Base-by-base conservation (phyloP, 2,888 invertebrate species). In the Tiliacea aurago region DNA sequence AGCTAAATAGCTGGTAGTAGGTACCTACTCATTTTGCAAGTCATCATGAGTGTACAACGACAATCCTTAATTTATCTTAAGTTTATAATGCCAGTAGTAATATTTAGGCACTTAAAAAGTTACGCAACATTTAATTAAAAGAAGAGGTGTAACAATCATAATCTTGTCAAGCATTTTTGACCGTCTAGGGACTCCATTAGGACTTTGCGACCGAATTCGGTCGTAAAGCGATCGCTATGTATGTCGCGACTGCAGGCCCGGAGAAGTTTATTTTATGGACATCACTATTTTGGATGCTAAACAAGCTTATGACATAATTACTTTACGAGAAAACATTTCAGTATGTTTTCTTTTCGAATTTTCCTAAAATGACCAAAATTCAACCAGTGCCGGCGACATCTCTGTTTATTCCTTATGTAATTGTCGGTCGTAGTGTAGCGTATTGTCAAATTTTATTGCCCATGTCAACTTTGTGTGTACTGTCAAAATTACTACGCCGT, bases 361-460 rank as follows among this genome's bases (percentile, higher is more conserved):
- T 74, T 55, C 0, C 0, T 13, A 43, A 71, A 73, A 63, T 6
- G 10, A n/a, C 67, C 47, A 4, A 56, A n/a, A 18, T 66, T 20
- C 1, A 5, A 15, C 1, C 18, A 73, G n/a, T 85, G 71, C 78
- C 92, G 72, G 87, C 84, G 81, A 86, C 91, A 89, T 86, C 84
- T 86, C 89, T 88, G 88, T 91, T 88, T 91, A 92, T 93, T 92
- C 89, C 89, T 88, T 90, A 87, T 92, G 93, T 94, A 94, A 95
- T 94, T 94, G 94, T 93, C 91, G 90, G 94, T 93, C 91, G 90
- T 92, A 85, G 93, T 90, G 91, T 90, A 88, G 90, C 87, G 91
- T 90, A 92, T 92, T 90, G 91, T 91, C 90, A 87, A 88, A 90
- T 87, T 95, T 95, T 95, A 95, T 95, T 93, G 91, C 94, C 95